These are phyloP conservation scores for Piaya cayana DNA, from an alignment of 2,113 vertebrate species.

Conservation along the genomic window DNA sequence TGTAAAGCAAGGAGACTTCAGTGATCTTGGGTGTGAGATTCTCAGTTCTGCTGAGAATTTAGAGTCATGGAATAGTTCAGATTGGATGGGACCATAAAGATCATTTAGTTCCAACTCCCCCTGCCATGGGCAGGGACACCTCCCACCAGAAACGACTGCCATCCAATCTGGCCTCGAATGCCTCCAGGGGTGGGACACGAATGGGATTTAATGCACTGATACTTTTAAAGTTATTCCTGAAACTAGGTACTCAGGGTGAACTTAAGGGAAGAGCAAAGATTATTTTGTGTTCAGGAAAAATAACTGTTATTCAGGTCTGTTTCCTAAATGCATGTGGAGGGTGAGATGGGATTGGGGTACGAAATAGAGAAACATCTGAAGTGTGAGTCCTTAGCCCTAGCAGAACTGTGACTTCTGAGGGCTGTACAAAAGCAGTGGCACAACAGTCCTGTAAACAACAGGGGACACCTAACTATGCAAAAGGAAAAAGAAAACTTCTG, in stretches of 20 bases:
- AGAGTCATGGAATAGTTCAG: too few relatives aligned
- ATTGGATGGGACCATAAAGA: too few relatives aligned
- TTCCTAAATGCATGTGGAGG: neutral
- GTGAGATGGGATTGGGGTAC: neutral
- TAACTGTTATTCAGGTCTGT: accelerated
- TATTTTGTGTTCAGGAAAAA: neutral
- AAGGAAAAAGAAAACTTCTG: neutral
- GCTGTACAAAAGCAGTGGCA: neutral
- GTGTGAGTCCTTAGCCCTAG: neutral
- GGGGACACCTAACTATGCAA: accelerated
- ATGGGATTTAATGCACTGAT: neutral
- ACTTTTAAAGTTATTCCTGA: neutral
- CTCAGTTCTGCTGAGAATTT: neutral
- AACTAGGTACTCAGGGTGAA: neutral
- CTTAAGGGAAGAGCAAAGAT: neutral
- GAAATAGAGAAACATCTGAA: neutral
- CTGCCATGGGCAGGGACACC: too few relatives aligned
- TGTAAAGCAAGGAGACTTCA: accelerated
- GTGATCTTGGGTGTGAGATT: neutral
- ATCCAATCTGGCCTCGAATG: too few relatives aligned
- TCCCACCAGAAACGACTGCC: too few relatives aligned
- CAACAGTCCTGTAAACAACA: accelerated
- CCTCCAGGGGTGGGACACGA: too few relatives aligned
- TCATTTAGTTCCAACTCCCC: too few relatives aligned
- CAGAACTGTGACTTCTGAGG: neutral